Evolutionary conservation across 2,888 invertebrate genomes (phyloP).

Genomic region (Apotomis capreana): DNA sequence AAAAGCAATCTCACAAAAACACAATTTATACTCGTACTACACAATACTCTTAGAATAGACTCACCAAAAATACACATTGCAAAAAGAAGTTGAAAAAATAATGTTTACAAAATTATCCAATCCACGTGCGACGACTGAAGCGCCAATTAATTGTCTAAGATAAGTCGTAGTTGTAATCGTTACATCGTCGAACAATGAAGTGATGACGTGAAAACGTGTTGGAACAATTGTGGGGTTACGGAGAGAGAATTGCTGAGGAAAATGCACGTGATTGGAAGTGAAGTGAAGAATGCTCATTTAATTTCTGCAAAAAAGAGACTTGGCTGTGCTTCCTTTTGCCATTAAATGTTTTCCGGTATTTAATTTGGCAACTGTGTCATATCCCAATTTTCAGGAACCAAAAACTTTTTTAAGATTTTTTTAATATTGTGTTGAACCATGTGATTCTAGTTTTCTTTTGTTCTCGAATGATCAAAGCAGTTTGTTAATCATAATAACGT

Average conservation of each 20-base stretch:
- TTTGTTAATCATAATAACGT: no score
- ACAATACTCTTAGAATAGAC: background rate
- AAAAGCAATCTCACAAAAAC: no score
- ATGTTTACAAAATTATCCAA: constrained; percentile 1
- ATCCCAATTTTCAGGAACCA: no score
- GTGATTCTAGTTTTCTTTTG: no score
- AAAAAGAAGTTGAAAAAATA: background rate
- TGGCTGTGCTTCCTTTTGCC: no score
- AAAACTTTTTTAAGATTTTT: no score
- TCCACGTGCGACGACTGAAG: constrained; percentile 6
- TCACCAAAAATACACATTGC: background rate
- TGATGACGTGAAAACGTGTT: constrained; percentile 26
- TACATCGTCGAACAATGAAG: constrained; percentile 8
- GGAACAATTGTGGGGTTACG: constrained; percentile 3
- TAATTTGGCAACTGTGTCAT: no score
- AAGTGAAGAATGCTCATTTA: background rate
- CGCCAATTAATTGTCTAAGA: constrained; percentile 12
- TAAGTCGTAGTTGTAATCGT: background rate
- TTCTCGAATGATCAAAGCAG: no score
- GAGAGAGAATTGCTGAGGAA: background rate
- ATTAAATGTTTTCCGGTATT: no score
- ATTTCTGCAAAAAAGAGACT: background rate
- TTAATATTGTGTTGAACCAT: no score
- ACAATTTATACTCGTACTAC: background rate
- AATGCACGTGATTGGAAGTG: background rate